Evolutionary conservation across 2,797 vertebrate genomes (phyloP), one percentile per base, ranked within the genome.

Genomic region (Sciurus vulgaris): DNA sequence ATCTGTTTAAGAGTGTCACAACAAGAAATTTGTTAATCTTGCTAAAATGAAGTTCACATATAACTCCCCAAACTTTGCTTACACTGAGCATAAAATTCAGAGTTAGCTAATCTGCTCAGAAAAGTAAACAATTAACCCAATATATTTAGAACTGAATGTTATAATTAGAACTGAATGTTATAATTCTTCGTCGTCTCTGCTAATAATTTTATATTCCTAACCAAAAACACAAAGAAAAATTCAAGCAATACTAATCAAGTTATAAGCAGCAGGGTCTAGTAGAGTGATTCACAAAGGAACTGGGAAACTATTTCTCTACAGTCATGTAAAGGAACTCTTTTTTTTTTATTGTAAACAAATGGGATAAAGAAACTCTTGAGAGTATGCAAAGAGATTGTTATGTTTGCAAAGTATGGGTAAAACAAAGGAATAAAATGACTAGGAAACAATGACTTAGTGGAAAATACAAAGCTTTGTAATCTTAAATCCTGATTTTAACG

Each of bases 11-110:
- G 86, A 83, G 41, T 41, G 63, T 84, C 44, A 33, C 51, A 78
- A 59, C 30, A 89, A 92, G 38, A 89, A 83, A 73, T 65, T n/a
- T 82, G 18, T 33, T 93, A 22, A 83, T 74, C 35, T 47, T 56
- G 11, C 49, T 93, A 10, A 35, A 30, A 78, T 41, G 30, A 3
- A 44, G n/a, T 72, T 73, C 85, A 41, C 79, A 78, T 6, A 3
- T 24, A 70, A 65, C 35, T 84, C 38, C 30, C 12, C 59, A n/a
- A 81, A 13, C 61, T 33, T 85, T 56, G n/a, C 72, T 28, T 44
- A 47, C 22, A 78, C 56, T 33, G 33, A 74, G n/a, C 18, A 56
- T 35, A 70, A 89, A 79, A 12, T 79, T 87, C 77, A 85, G 22
- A 77, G 70, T 47, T 54, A 41, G 59, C 44, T 47, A 28, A 38